Evolutionary conservation across 2,888 invertebrate species (phyloP), one percentile per base, ranked within the genome.

Genomic region (Cephus pulcher): DNA sequence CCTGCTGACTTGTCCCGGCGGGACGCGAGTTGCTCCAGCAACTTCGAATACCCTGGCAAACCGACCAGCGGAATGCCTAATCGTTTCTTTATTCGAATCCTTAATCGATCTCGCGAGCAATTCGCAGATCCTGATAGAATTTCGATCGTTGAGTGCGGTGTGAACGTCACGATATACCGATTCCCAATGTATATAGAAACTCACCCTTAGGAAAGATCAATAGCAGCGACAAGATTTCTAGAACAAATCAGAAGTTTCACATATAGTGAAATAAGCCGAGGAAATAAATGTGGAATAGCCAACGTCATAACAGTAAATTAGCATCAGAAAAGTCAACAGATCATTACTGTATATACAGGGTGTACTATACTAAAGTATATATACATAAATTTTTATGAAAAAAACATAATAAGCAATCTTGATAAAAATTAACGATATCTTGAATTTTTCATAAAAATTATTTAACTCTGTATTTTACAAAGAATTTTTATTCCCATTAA

Each of bases 11-110:
- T 78, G 75, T 80, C 90, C 80, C 87, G 82, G 82, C 87, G 83
- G 87, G 90, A 87, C 84, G 76, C 82, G 81, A 80, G 80, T 82
- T 82, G 88, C 89, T 87, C 87, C 85, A 88, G 82, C 88, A 88
- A 90, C 76, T 86, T 79, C 85, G 87, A 90, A 90, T 89, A 86
- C 86, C 83, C 80, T 78, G 83, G 83, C 85, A 85, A 88, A 87
- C 86, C 86, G 86, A 88, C 85, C 83, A 84, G 83, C 79, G 78
- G 75, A 82, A 85, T 84, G 85, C 85, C 86, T 87, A 88, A 89
- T 88, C 88, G 88, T 80, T 84, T 84, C 87, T 87, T 89, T 87
- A 87, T 88, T 88, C 84, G 82, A 76, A 77, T 79, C 76, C 33
- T 80, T 77, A 78, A 79, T 78, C 79, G 76, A 76, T 81, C 75